Evolutionary conservation across 2,888 invertebrate species (phyloP), one percentile per base, ranked within the genome.

Genomic region (Megaustenia siamemsis): DNA sequence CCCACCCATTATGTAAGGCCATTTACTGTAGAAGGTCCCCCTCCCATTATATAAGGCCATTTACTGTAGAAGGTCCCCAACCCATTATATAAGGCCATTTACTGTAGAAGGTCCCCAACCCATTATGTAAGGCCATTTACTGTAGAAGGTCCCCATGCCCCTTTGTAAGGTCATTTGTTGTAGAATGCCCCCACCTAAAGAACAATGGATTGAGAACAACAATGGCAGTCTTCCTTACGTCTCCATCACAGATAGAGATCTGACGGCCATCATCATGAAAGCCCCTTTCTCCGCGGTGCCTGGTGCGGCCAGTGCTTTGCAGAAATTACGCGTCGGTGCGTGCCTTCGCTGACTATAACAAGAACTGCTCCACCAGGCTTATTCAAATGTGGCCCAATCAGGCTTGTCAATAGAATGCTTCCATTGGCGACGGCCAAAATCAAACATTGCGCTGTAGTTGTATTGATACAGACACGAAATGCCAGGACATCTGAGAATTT

Each of bases 381-480:
- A 76, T 76, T 76, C 76, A 76, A 76, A 76, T 76, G 56, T 76
- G 56, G 53, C 53, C 76, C 76, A 76, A 76, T 76, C 76, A 76
- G 56, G 56, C 56, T 35, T 76, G 76, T 76, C 76, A 76, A 76
- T 76, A 76, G 56, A 76, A 38, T 24, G 76, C 76, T 35, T 56
- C 56, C 45, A 76, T 38, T 56, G 53, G 18, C 76, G 56, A 35
- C 56, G 76, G 24, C 53, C 35, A 8, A 56, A 56, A 76, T 77
- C 77, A 77, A 77, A 77, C 77, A 60, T 18, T 24, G 60, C 18
- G 77, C 60, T 21, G 35, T 21, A 38, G 40, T 40, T 40, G 60
- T 77, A 77, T 77, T 77, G 77, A 77, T 56, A 28, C 8, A n/a
- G 38, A n/a, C 77, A 77, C 77, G 77, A 77, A 77, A 56, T 38